Evolutionary conservation across 2,797 vertebrate species (phyloP).

Genomic region (Mormyrops attenuatus): DNA sequence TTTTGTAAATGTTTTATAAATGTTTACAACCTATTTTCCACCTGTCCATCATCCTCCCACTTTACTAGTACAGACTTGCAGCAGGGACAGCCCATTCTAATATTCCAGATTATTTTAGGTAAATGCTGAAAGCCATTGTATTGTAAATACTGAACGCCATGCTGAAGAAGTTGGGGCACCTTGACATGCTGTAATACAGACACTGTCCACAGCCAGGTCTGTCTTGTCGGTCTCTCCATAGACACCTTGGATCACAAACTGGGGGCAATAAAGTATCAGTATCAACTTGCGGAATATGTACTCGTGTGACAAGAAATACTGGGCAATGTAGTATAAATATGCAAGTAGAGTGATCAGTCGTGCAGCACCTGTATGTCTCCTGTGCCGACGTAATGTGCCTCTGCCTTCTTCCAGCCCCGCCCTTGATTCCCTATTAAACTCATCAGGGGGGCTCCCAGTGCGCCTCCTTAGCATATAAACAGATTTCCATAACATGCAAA

Average conservation of each 20-base stretch:
- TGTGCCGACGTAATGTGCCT: slow-evolving; percentile 47
- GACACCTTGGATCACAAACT: slow-evolving; percentile 69
- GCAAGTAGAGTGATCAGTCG: background rate
- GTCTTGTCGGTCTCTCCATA: slow-evolving; percentile 58
- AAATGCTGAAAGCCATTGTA: background rate
- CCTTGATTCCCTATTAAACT: slow-evolving; percentile 59
- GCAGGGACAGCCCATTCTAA: background rate
- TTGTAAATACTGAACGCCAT: background rate
- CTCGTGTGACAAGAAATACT: background rate
- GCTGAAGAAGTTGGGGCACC: slow-evolving; percentile 47
- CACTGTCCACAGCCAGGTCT: slow-evolving; percentile 71
- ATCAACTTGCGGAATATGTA: background rate
- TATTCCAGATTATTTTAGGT: background rate
- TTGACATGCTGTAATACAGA: slow-evolving; percentile 59
- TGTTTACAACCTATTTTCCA: background rate
- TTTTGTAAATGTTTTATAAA: background rate
- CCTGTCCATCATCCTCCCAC: background rate
- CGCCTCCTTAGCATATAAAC: slow-evolving; percentile 33
- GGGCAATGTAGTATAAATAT: background rate
- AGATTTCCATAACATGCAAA: background rate
- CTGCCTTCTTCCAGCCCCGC: slow-evolving; percentile 53
- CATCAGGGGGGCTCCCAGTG: slow-evolving; percentile 40
- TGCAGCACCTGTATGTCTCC: slow-evolving; percentile 51
- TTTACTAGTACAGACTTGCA: background rate
- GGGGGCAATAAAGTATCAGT: slow-evolving; percentile 18